Evolutionary conservation across 2,113 vertebrate genomes (phyloP), one percentile per base, ranked within the genome.

Genomic region (Dipodomys stephensi): DNA sequence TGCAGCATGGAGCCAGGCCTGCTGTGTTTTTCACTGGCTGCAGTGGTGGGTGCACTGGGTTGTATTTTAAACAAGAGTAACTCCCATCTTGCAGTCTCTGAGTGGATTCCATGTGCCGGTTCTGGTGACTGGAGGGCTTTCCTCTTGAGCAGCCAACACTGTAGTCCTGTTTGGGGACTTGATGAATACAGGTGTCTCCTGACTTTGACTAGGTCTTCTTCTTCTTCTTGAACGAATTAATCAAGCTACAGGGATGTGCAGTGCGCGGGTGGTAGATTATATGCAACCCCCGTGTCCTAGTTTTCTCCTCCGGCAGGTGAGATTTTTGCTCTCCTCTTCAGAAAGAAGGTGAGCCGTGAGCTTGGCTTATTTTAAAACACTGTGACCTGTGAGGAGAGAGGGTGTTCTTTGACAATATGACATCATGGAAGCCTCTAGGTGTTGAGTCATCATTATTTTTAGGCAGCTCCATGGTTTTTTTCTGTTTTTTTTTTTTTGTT

Each of bases 361-460:
- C 96, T 92, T 57, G 90, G 89, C 92, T 97, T 96, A 18, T 73
- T 64, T 95, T 97, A 96, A 88, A 87, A 94, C 53, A 87, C 95
- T 64, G 83, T 95, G 64, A 89, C 84, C 95, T 95, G 87, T 93
- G 95, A 97, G 95, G 95, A 94, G 96, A 96, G 88, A 97, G 97
- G 79, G 93, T 96, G 95, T 93, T 97, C 96, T 97, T 96, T 97
- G 96, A 96, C 96, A 94, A 71, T 96, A 92, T 98, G 94, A 95
- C 97, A 83, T 98, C 98, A 98, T 25, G 23, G 87, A 94, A 96
- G 97, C 98, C 97, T 97, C 95, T 97, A 98, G 97, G 97, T 98
- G 96, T 98, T 98, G 98, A 98, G 92, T 98, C 97, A 97, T 97
- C 96, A 96, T 96, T 98, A 96, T 98, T 98, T 98, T 98, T 98